These are phyloP conservation scores for Apantesis nais DNA, from an alignment of 2,888 invertebrate species.

Conservation along the genomic window DNA sequence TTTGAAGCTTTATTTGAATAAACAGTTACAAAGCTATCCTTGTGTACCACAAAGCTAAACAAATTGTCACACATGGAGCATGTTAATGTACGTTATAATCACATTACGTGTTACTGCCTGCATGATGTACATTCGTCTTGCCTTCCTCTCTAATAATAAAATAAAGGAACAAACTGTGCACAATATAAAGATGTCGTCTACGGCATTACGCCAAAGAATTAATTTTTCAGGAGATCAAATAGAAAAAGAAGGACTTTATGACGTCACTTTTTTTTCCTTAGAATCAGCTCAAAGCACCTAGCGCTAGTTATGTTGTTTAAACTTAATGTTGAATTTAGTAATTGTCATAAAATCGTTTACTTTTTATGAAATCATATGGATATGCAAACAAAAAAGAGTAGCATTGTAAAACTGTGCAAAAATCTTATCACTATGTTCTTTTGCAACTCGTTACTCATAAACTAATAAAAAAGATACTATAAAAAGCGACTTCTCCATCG, in stretches of 20 bases:
- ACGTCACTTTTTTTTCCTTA: not conserved
- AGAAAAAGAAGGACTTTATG: not conserved
- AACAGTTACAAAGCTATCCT: not conserved
- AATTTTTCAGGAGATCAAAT: not conserved
- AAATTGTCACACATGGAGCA: not conserved
- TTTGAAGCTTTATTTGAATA: no score
- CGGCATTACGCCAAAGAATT: not conserved
- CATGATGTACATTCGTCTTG: conserved; percentile 3
- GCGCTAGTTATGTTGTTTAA: not conserved
- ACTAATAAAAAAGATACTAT: not conserved
- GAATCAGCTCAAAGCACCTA: no score
- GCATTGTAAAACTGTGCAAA: not conserved
- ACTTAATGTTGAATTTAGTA: not conserved
- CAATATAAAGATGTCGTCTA: not conserved
- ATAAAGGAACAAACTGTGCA: conserved; percentile 7
- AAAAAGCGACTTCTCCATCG: not conserved
- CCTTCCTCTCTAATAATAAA: conserved; percentile 19
- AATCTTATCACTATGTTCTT: not conserved
- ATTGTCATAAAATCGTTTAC: not conserved
- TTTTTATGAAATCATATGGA: no score
- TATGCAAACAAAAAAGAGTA: not conserved
- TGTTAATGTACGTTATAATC: conserved; percentile 2
- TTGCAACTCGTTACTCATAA: not conserved
- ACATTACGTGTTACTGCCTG: not conserved
- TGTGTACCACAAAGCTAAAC: not conserved